Percentiles rank a stretch among this genome's conserved stretches.
These are phyloP conservation scores for Elaphurus davidianus DNA, from an alignment of 2,113 vertebrate species.

Conservation along the genomic window DNA sequence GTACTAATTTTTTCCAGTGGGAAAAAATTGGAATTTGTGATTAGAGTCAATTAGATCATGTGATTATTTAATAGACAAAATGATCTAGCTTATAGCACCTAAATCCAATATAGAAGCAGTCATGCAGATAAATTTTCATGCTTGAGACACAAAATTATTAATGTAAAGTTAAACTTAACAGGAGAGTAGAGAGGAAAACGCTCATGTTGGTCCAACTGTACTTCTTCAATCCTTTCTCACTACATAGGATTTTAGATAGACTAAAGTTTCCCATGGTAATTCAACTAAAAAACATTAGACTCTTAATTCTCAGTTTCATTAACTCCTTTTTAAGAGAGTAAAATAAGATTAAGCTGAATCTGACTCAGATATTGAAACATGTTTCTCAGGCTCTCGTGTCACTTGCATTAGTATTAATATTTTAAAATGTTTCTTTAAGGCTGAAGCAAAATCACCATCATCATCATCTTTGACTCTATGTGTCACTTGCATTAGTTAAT, in stretches of 20 bases:
- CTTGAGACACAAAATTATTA: background rate
- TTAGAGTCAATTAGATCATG: background rate
- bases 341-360: background rate
- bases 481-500: background rate
- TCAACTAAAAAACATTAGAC: background rate
- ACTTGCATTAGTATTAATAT: background rate
- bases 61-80: background rate
- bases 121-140: background rate
- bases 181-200: background rate
- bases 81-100: background rate
- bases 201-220: background rate
- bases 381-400: background rate
- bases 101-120: background rate
- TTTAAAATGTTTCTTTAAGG: background rate
- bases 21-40: background rate
- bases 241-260: background rate
- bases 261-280: background rate
- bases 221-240: background rate
- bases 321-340: background rate
- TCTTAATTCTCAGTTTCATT: background rate
- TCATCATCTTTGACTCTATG: background rate
- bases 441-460: background rate
- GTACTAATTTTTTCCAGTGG: background rate
- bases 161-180: background rate
- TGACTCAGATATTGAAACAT: background rate